Base-by-base conservation (phyloP, 2,113 vertebrate genomes). In the Todiramphus saurophagus region DNA sequence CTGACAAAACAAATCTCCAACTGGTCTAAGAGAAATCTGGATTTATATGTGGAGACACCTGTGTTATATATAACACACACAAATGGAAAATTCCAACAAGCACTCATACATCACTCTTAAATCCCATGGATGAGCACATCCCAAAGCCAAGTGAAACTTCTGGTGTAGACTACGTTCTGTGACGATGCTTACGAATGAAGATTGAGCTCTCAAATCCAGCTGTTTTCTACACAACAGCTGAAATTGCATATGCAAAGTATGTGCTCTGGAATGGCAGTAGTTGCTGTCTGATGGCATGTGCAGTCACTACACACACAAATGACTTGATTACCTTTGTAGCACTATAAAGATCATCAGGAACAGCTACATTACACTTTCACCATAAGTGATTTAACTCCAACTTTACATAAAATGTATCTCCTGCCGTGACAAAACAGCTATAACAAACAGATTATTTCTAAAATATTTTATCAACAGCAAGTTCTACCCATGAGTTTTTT, bases 121-220 rank as follows among this genome's bases (percentile, higher is more conserved):
- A 68, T 3, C 53, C 21, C 39, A 23, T 0, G 5, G 25, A 63
- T 0, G 1, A 43, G 64, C 44, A 37, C 24, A 5, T 35, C 11
- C 27, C 8, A 43, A 27, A n/a, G 28, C 23, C 1, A 11, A 41
- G 48, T 11, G 85, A 31, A 53, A n/a, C 25, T 44, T 7, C 0
- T 8, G 56, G 39, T 14, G 53, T 13, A 1, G 13, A 12, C 43
- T 5, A 12, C 0, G 2, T 18, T 3, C 23, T 30, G 59, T 41
- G 68, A 35, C 0, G 1, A 33, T 11, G 56, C 30, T 62, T 56
- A 27, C 1, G 50, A 46, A 10, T 2, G 62, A 64, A 30, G 39
- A 28, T 9, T 4, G 15, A 91, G 56, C 59, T 43, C 78, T 43
- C 7, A 3, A 81, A 27, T 24, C 8, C 87, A 69, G 78, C 82